phyloP scores from a whole-genome alignment of 2,888 invertebrate genomes.

The Cheilosia vulpina region DNA sequence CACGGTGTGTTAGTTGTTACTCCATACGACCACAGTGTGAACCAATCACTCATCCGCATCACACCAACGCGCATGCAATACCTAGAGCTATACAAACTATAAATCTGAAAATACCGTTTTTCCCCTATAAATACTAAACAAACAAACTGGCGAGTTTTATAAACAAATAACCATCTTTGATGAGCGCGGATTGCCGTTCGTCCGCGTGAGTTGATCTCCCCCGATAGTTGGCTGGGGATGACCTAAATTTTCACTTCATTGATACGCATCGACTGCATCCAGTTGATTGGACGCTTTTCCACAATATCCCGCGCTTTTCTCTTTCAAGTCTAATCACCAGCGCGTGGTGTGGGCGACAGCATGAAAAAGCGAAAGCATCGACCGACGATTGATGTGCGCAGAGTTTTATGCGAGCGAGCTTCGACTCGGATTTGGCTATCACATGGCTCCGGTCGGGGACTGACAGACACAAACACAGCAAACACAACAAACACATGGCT shows the following conservation, averaged over 20 bases:
- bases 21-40: conserved; percentile 18
- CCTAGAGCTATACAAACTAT: neutral
- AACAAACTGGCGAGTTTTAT: conserved; percentile 20
- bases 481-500: conserved; percentile 44
- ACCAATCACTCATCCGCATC: conserved; percentile 33
- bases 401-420: conserved; percentile 27
- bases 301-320: neutral
- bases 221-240: conserved; percentile 28
- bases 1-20: conserved; percentile 6
- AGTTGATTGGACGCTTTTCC: conserved; percentile 4
- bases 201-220: conserved; percentile 13
- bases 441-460: conserved; percentile 19
- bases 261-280: conserved; percentile 53
- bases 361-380: conserved; percentile 63
- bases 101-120: conserved; percentile 1
- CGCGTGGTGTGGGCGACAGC: conserved; percentile 49
- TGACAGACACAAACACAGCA: conserved; percentile 43
- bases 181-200: conserved; percentile 63
- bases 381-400: conserved; percentile 28
- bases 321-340: conserved; percentile 1
- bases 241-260: conserved; percentile 64
- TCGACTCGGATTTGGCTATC: conserved; percentile 66
- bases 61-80: conserved; percentile 37
- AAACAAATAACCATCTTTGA: conserved; percentile 50
- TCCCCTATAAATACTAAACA: conserved; percentile 12